Percentiles rank a stretch among this genome's conserved stretches.
Conservation (phyloP, 2,888 invertebrate genomes). For the Nomada lathburiana region DNA sequence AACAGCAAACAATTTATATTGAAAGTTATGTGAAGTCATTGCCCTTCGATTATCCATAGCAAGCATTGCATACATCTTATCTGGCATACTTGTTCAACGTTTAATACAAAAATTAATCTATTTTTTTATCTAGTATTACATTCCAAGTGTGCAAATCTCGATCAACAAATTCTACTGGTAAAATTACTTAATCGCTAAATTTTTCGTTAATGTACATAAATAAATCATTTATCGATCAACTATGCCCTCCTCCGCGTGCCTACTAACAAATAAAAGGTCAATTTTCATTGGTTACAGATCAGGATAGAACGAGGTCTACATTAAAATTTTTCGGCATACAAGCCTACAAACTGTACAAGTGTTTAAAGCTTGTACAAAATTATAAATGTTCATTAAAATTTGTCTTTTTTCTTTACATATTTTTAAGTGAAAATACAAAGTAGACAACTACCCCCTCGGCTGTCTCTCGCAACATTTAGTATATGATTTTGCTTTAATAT, state of each 20-base stretch:
- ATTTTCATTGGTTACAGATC: conserved; percentile 39
- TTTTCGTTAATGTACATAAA: conserved; percentile 71
- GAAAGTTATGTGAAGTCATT: conserved; percentile 34
- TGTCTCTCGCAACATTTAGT: conserved; percentile 39
- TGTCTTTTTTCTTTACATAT: conserved; percentile 51
- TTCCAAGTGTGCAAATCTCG: conserved; percentile 69
- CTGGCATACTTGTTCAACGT: conserved; percentile 65
- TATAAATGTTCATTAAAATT: conserved; percentile 59
- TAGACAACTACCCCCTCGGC: conserved; percentile 28
- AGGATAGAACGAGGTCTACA: conserved; percentile 45
- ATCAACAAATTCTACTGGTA: conserved; percentile 71
- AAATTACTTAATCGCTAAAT: conserved; percentile 70
- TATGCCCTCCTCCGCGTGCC: conserved; percentile 52
- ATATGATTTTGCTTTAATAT: conserved; percentile 52
- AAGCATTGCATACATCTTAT: conserved; percentile 47
- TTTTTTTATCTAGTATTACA: conserved; percentile 69
- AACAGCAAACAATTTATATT: conserved; percentile 33
- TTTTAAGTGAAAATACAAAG: conserved; percentile 53
- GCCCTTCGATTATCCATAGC: conserved; percentile 37
- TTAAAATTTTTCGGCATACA: conserved; percentile 43
- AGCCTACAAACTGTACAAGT: conserved; percentile 56
- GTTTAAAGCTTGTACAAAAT: conserved; percentile 59
- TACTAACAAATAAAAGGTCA: conserved; percentile 51
- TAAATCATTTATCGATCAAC: conserved; percentile 69
- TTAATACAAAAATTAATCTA: conserved; percentile 80